phyloP scores from a whole-genome alignment of 2,797 vertebrate genomes.

The Crenichthys baileyi region DNA sequence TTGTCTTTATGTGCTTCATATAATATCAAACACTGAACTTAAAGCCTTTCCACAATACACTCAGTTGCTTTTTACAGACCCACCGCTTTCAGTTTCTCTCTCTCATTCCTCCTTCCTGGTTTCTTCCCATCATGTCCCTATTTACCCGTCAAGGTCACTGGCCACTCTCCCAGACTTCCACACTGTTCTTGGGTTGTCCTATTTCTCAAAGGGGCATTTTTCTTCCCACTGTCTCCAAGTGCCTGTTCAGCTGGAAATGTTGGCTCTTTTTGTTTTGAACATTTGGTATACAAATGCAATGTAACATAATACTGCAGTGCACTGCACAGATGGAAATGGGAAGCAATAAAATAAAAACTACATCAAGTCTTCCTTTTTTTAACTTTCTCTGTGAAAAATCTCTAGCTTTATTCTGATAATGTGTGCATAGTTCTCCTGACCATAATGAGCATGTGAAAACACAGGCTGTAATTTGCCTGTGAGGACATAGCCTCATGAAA shows the following conservation, averaged over 20 bases:
- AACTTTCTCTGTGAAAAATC: constrained; percentile 22
- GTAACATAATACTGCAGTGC: constrained; percentile 4
- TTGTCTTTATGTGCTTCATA: neutral
- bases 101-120: neutral
- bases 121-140: neutral
- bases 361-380: constrained; percentile 25
- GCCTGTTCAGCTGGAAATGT: too few species aligned
- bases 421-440: constrained; percentile 46
- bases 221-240: neutral
- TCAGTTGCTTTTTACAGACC: neutral
- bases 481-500: constrained; percentile 49
- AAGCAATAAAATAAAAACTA: constrained; percentile 25
- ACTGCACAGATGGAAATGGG: constrained; percentile 21
- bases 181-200: neutral
- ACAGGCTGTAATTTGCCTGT: constrained; percentile 54
- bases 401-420: constrained; percentile 57
- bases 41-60: neutral
- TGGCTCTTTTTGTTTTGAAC: neutral
- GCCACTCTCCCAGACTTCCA: neutral
- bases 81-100: neutral
- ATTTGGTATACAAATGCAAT: neutral
- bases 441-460: constrained; percentile 63
- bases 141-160: neutral
- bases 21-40: neutral
- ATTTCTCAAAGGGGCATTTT: neutral